These are phyloP conservation scores for Pseudochromis fuscus DNA, from an alignment of 2,797 vertebrate species.

Conservation along the genomic window DNA sequence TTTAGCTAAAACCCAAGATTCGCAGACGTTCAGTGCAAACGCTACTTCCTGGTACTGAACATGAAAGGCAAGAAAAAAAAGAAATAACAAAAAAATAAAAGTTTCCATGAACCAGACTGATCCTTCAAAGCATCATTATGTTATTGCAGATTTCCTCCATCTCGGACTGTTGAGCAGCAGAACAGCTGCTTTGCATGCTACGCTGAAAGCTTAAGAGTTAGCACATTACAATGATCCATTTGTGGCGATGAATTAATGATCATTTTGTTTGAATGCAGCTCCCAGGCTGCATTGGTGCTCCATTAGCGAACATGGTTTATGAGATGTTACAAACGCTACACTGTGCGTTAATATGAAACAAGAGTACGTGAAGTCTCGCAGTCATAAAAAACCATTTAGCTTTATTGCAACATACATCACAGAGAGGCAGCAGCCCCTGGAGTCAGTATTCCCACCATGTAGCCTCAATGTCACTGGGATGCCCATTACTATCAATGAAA, in stretches of 20 bases:
- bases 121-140: not conserved
- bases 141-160: not conserved
- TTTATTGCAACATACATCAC: conserved; percentile 66
- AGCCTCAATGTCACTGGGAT: conserved; percentile 25
- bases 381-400: conserved; percentile 64
- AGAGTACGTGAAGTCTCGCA: conserved; percentile 39
- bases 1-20: too few species aligned
- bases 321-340: conserved; percentile 29
- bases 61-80: too few species aligned
- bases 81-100: too few species aligned
- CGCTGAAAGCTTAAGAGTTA: conserved; percentile 19
- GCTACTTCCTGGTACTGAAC: too few species aligned
- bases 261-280: conserved; percentile 43
- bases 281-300: conserved; percentile 31
- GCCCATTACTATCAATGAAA: conserved; percentile 33
- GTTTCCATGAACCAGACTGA: not conserved
- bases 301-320: conserved; percentile 53
- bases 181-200: conserved; percentile 10
- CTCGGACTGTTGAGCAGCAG: not conserved
- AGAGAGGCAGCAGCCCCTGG: conserved; percentile 48
- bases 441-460: conserved; percentile 37
- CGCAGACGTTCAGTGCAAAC: too few species aligned
- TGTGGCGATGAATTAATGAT: conserved; percentile 51
- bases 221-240: conserved; percentile 46
- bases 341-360: conserved; percentile 51